Base-by-base conservation (phyloP, 2,113 vertebrate genomes). In the Engraulis encrasicolus region DNA sequence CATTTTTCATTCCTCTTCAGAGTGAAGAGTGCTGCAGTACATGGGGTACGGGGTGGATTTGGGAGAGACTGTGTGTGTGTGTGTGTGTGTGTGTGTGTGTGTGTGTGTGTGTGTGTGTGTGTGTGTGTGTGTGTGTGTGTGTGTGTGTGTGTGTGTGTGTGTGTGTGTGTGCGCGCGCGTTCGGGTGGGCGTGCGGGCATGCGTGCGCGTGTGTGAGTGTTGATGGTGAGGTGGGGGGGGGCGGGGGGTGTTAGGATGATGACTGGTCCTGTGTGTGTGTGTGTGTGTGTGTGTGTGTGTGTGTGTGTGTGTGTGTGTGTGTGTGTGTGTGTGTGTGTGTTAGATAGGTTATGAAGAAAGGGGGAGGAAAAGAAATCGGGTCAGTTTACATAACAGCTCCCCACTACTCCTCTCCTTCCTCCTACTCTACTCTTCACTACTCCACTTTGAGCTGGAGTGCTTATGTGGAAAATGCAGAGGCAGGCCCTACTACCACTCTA, bases 361-460 rank as follows among this genome's bases (percentile, higher is more conserved):
- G 27, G 85, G 87, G 82, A 81, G 83, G 81, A 40, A 78, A 86
- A 84, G 48, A 91, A 93, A 92, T 9, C 40, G 87, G 92, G 91
- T 93, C 91, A 94, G 86, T 91, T 94, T 94, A 90, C 34, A 80
- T 90, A 93, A 74, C 66, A 31, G 90, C 61, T 2, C 81, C 84
- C 89, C 85, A 34, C n/a, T n/a, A n/a, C n/a, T n/a, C n/a, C n/a
- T n/a, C n/a, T n/a, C n/a, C n/a, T n/a, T n/a, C n/a, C n/a, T n/a
- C n/a, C n/a, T n/a, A n/a, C n/a, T n/a, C n/a, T n/a, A n/a, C n/a
- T n/a, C n/a, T n/a, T n/a, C n/a, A n/a, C n/a, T n/a, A n/a, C 40
- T 82, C 86, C 79, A 58, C 54, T 82, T 86, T 14, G 45, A 83
- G 87, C 86, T 79, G 80, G 88, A 91, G 87, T 87, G 85, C 83